Evolutionary conservation across 2,113 vertebrate species (phyloP).

Genomic region (Vidua macroura): DNA sequence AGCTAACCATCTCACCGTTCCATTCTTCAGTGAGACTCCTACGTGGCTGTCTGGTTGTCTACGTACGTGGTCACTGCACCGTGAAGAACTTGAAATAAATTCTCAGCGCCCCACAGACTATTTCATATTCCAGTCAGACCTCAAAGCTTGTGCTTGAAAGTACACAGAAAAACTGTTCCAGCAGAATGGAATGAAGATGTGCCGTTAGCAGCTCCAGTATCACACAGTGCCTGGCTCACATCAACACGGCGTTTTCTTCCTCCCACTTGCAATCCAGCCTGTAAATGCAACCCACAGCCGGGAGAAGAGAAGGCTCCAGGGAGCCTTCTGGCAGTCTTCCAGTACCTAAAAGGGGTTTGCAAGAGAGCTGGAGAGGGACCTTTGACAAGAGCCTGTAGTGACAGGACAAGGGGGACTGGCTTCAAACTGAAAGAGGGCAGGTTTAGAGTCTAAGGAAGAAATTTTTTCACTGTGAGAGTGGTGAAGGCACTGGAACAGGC

Average conservation of each 20-base stretch:
- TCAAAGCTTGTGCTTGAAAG: neutral
- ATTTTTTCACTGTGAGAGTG: neutral
- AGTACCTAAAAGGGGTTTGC: neutral
- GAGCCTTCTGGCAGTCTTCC: neutral
- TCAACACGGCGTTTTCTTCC: neutral
- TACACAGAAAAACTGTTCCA: neutral
- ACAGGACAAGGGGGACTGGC: neutral
- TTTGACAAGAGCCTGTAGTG: neutral
- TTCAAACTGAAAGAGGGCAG: neutral
- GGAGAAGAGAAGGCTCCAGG: neutral
- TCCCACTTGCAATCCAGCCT: neutral
- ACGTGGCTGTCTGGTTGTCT: neutral
- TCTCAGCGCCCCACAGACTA: neutral
- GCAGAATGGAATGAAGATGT: neutral
- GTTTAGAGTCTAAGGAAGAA: neutral
- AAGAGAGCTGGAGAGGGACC: neutral
- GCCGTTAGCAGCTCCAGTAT: neutral
- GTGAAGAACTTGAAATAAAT: neutral
- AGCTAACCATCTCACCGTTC: neutral
- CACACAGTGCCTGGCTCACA: neutral
- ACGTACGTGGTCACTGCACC: accelerated
- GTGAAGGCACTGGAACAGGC: neutral
- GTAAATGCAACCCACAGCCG: neutral
- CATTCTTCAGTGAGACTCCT: neutral
- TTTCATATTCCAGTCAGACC: constrained; percentile 2